phyloP scores from a whole-genome alignment of 1,140 invertebrate species.

The Sinella curviseta region DNA sequence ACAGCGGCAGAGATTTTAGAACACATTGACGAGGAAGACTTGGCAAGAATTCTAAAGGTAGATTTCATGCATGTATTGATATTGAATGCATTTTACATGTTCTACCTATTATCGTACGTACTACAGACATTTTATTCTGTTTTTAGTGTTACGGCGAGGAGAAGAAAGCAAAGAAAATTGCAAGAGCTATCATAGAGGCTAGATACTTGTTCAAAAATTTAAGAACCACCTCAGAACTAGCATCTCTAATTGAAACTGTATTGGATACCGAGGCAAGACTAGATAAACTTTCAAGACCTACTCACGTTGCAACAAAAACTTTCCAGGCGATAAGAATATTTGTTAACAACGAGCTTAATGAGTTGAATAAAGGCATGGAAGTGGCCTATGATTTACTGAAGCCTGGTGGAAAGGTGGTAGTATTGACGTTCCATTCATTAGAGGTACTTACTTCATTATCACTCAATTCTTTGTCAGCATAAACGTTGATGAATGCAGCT shows the following conservation, averaged over 20 bases:
- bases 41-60: conserved; percentile 76
- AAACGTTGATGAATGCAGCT: background rate
- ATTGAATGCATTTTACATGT: too few relatives aligned
- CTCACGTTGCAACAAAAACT: conserved; percentile 84
- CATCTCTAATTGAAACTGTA: conserved; percentile 71
- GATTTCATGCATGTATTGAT: background rate
- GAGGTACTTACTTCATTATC: conserved; percentile 54
- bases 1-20: conserved; percentile 85
- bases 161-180: conserved; percentile 80
- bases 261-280: conserved; percentile 59
- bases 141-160: conserved; percentile 80
- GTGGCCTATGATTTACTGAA: conserved; percentile 76
- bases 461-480: background rate
- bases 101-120: too few relatives aligned
- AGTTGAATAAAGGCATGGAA: conserved; percentile 85
- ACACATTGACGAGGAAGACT: conserved; percentile 71
- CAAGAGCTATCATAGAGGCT: conserved; percentile 83
- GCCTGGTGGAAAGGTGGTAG: conserved; percentile 72
- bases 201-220: conserved; percentile 77
- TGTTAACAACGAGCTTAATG: conserved; percentile 96
- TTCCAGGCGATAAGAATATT: conserved; percentile 94
- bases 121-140: background rate
- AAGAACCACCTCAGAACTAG: conserved; percentile 79
- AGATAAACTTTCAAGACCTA: conserved; percentile 73
- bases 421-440: conserved; percentile 86